Evolutionary conservation across 2,888 invertebrate species (phyloP).

Genomic region (Pharmacophagus antenor): DNA sequence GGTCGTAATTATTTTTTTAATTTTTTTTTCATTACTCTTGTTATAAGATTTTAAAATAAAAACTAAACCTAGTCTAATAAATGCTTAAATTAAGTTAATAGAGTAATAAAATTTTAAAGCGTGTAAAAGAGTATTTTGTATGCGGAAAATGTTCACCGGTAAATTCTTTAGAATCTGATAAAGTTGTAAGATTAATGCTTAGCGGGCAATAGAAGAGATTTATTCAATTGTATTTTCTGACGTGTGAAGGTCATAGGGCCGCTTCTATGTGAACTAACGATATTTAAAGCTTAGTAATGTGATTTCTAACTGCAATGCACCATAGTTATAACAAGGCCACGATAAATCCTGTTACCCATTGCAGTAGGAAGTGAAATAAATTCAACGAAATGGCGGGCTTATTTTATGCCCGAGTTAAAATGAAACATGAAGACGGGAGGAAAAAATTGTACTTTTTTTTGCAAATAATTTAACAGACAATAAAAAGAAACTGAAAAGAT

Average conservation of each 20-base stretch:
- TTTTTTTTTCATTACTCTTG: too few relatives aligned
- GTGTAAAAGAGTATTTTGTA: slow-evolving; percentile 6
- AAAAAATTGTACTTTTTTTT: neutral
- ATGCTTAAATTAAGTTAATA: neutral
- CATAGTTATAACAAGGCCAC: slow-evolving; percentile 58
- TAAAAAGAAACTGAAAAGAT: neutral
- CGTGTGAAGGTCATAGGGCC: slow-evolving; percentile 49
- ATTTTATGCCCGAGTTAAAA: neutral
- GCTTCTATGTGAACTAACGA: slow-evolving; percentile 54
- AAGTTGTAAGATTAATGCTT: slow-evolving; percentile 24
- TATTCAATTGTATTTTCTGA: slow-evolving; percentile 36
- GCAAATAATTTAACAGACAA: neutral
- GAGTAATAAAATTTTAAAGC: neutral
- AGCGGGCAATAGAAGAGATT: slow-evolving; percentile 28
- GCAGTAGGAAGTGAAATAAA: slow-evolving; percentile 16
- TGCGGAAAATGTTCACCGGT: slow-evolving; percentile 16
- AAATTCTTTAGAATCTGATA: slow-evolving; percentile 26
- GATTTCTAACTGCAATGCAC: slow-evolving; percentile 70
- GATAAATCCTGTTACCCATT: slow-evolving; percentile 57
- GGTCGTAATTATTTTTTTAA: too few relatives aligned
- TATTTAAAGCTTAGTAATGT: slow-evolving; percentile 57
- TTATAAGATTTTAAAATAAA: too few relatives aligned
- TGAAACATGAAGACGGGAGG: neutral
- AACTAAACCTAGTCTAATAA: too few relatives aligned
- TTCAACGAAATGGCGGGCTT: neutral